phyloP scores from a whole-genome alignment of 2,113 vertebrate genomes.

The Corydoras maculifer region DNA sequence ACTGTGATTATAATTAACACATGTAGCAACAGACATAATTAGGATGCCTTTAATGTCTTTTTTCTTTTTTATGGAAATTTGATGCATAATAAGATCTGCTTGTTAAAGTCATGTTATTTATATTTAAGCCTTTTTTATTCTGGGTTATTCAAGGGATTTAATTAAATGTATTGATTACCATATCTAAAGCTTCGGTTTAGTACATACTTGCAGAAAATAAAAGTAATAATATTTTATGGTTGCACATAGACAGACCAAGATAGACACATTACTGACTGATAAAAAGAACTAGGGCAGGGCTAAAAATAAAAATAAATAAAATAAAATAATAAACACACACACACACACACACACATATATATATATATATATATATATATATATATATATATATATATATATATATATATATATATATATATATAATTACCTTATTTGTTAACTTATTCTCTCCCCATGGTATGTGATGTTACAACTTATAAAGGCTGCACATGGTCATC shows the following conservation, averaged over 20 bases:
- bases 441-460: too few relatives aligned
- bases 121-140: conserved; percentile 18
- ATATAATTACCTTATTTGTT: too few relatives aligned
- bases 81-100: conserved; percentile 3
- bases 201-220: background rate
- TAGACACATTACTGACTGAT: background rate
- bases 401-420: too few relatives aligned
- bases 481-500: too few relatives aligned
- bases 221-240: background rate
- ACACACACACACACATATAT: too few relatives aligned
- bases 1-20: conserved; percentile 48
- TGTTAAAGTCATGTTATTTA: conserved; percentile 34
- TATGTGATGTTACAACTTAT: too few relatives aligned
- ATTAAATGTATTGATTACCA: conserved; percentile 18
- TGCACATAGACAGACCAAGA: background rate
- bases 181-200: conserved; percentile 8
- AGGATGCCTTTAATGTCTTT: conserved; percentile 9
- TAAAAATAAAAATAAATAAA: background rate
- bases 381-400: too few relatives aligned
- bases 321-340: background rate
- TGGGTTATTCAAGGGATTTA: conserved; percentile 4
- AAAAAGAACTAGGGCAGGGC: background rate
- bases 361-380: too few relatives aligned
- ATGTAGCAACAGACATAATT: conserved; percentile 41
- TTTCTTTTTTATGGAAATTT: conserved; percentile 12